Conservation (phyloP, 2,888 invertebrate species). For the Diaprepes abbreviatus region DNA sequence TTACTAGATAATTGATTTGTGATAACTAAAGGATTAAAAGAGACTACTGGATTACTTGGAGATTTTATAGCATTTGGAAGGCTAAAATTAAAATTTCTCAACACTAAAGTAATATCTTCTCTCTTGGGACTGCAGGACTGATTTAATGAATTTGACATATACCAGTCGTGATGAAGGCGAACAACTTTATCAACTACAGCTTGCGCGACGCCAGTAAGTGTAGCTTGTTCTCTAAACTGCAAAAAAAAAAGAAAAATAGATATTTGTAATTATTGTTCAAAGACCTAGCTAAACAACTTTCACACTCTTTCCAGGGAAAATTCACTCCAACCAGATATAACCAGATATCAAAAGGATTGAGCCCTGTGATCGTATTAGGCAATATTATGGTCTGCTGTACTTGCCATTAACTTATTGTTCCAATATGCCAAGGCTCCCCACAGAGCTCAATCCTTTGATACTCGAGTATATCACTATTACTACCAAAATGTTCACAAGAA, state of each 20-base stretch:
- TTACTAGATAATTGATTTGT: conserved; percentile 49
- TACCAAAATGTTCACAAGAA: too few relatives aligned
- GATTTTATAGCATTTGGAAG: conserved; percentile 75
- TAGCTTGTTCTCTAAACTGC: conserved; percentile 82
- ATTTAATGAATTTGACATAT: conserved; percentile 72
- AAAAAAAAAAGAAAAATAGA: conserved; percentile 54
- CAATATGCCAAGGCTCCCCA: too few relatives aligned
- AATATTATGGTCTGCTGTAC: too few relatives aligned
- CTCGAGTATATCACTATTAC: too few relatives aligned
- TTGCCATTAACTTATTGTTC: too few relatives aligned
- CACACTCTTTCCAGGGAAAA: too few relatives aligned
- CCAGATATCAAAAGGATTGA: too few relatives aligned
- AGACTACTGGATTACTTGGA: conserved; percentile 69
- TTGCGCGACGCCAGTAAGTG: conserved; percentile 86
- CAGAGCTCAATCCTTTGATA: too few relatives aligned
- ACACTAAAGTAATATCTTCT: conserved; percentile 87
- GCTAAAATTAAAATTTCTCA: conserved; percentile 88
- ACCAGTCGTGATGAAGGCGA: conserved; percentile 85
- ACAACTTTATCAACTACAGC: conserved; percentile 88
- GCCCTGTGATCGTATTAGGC: too few relatives aligned
- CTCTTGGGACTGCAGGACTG: conserved; percentile 72
- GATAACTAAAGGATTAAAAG: conserved; percentile 72
- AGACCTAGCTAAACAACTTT: too few relatives aligned
- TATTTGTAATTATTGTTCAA: too few relatives aligned
- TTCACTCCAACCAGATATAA: too few relatives aligned